Evolutionary conservation across 2,888 invertebrate genomes (phyloP).

Genomic region (Hirtodrosophila trivittata): DNA sequence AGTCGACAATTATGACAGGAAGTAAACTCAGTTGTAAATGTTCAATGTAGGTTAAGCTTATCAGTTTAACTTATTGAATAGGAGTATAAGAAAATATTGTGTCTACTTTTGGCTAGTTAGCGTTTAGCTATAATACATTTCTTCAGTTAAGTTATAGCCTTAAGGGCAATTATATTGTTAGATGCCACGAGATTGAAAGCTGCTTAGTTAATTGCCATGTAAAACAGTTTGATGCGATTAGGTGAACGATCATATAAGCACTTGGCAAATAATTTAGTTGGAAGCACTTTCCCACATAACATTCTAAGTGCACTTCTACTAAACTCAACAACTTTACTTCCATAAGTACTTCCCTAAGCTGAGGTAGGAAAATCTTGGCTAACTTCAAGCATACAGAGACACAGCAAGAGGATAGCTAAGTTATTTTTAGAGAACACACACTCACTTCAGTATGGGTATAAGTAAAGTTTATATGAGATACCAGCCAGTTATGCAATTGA

Average conservation of each 20-base stretch:
- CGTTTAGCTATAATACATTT: no score
- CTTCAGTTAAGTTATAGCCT: no score
- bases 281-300: conserved; percentile 28
- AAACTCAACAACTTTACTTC: conserved; percentile 12
- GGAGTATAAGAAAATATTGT: no score
- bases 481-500: conserved; percentile 17
- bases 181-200: conserved; percentile 2
- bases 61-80: conserved; percentile 15
- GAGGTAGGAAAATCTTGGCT: conserved; percentile 25
- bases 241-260: conserved; percentile 11
- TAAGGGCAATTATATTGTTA: background rate
- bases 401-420: conserved; percentile 34
- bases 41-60: conserved; percentile 37
- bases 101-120: no score
- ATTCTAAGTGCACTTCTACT: conserved; percentile 28
- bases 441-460: background rate
- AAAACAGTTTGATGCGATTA: conserved; percentile 5
- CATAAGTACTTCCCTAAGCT: conserved; percentile 44
- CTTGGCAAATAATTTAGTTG: conserved; percentile 16
- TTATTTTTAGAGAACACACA: conserved; percentile 46
- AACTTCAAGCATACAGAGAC: background rate
- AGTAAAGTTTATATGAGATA: background rate
- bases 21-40: conserved; percentile 15
- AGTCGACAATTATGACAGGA: conserved; percentile 31
- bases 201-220: conserved; percentile 17